Conservation (phyloP, 2,113 vertebrate genomes). For the Odocoileus virginianus region DNA sequence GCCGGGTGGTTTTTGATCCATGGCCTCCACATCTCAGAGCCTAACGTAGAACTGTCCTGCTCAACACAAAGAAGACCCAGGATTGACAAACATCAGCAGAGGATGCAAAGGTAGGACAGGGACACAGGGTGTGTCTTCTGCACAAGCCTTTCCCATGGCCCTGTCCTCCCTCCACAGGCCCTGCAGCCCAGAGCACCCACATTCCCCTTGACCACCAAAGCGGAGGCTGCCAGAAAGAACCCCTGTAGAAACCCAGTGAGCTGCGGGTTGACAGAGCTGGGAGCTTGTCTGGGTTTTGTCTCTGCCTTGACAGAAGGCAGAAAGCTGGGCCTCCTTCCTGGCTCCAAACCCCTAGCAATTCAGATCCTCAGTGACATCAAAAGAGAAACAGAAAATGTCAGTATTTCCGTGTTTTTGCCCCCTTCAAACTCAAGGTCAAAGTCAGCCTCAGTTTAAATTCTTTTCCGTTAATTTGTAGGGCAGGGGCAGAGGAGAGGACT, state of each 20-base stretch:
- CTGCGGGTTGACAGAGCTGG: not conserved
- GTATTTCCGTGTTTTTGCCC: not conserved
- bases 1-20: not conserved
- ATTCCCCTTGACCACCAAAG: accelerated
- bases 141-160: not conserved
- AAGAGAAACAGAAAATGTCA: not conserved
- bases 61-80: not conserved
- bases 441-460: not conserved
- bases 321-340: not conserved
- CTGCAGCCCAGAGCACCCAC: not conserved
- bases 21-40: not conserved
- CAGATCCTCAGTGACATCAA: not conserved
- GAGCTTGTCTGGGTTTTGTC: not conserved
- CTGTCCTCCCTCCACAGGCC: not conserved
- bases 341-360: not conserved
- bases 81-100: not conserved
- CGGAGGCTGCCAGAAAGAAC: too few species aligned
- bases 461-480: not conserved
- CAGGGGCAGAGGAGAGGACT: not conserved
- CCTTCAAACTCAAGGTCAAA: not conserved
- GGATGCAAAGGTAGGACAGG: not conserved
- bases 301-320: not conserved
- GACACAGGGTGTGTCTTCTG: not conserved
- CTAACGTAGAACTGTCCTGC: not conserved
- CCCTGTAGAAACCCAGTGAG: not conserved